Evolutionary conservation across 2,797 vertebrate species (phyloP), one percentile per base, ranked within the genome.

Genomic region (Margarornis squamiger): DNA sequence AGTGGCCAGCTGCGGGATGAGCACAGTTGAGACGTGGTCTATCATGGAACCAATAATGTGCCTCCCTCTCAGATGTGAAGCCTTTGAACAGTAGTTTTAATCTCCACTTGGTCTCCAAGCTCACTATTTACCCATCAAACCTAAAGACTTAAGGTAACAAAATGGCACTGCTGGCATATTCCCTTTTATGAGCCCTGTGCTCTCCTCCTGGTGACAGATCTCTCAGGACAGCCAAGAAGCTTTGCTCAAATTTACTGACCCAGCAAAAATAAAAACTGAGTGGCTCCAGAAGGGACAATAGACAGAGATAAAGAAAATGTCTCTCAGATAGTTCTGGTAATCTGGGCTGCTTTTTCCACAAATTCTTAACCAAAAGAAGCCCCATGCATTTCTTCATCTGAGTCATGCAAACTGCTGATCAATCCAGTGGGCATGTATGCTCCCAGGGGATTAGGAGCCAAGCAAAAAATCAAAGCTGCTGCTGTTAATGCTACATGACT

Each of bases 401-500:
- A 89, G 62, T 63, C 79, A 39, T 5, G 17, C 71, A 83, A 72
- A 78, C 30, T 63, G 59, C 66, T 72, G 75, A 80, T 88, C 93
- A 94, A 51, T 62, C 73, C 77, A 73, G 54, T 7, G 55, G 62
- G 70, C 82, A 78, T 1, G 24, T 45, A 20, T 19, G 52, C 38
- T 96, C 76, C 72, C 78, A 86, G 46, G 66, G 48, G 18, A 93
- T 78, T 52, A 85, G 65, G 10, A 77, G 46, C 36, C 77, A 91
- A 89, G 34, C 1, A 2, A 78, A 86, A 88, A 91, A 81, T 78
- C 86, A 96, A 96, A 96, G 78, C 30, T 11, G 83, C 82, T 82
- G 88, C 52, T 81, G 34, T 68, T 87, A 90, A 88, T 87, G 43
- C 48, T 90, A 93, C 90, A 72, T 89, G 94, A 94, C 87, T 72